phyloP scores from a whole-genome alignment of 2,113 vertebrate genomes.

The Pelecanus crispus region DNA sequence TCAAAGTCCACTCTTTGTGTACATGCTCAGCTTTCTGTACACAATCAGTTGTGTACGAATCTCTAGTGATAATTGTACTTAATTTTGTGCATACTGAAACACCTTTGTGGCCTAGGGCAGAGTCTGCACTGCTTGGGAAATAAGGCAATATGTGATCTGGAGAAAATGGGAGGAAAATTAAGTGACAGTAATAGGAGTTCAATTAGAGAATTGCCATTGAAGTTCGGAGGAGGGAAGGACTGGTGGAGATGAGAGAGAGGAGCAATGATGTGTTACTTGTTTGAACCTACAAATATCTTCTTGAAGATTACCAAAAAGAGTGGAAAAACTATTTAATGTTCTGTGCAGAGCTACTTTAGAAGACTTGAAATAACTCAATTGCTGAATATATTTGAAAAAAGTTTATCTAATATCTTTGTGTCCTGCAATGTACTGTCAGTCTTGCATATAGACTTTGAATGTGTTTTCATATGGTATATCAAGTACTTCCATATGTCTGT shows the following conservation, averaged over 20 bases:
- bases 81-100: not conserved
- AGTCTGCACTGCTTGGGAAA: not conserved
- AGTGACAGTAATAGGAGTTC: not conserved
- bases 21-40: not conserved
- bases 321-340: not conserved
- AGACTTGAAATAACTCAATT: not conserved
- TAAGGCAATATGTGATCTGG: not conserved
- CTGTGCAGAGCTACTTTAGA: not conserved
- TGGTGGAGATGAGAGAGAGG: not conserved
- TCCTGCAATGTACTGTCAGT: not conserved
- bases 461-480: not conserved
- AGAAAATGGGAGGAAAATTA: not conserved
- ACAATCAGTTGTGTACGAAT: not conserved
- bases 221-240: not conserved
- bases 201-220: not conserved
- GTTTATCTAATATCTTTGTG: not conserved
- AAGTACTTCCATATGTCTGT: not conserved
- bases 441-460: not conserved
- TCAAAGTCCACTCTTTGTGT: not conserved
- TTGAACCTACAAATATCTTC: not conserved
- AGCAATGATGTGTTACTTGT: not conserved
- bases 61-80: not conserved
- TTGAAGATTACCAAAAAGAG: not conserved
- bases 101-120: not conserved
- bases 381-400: not conserved